Percentiles rank a stretch among this genome's conserved stretches.
These are phyloP conservation scores for Siniperca scherzeri DNA, from an alignment of 2,797 vertebrate species.

Conservation along the genomic window DNA sequence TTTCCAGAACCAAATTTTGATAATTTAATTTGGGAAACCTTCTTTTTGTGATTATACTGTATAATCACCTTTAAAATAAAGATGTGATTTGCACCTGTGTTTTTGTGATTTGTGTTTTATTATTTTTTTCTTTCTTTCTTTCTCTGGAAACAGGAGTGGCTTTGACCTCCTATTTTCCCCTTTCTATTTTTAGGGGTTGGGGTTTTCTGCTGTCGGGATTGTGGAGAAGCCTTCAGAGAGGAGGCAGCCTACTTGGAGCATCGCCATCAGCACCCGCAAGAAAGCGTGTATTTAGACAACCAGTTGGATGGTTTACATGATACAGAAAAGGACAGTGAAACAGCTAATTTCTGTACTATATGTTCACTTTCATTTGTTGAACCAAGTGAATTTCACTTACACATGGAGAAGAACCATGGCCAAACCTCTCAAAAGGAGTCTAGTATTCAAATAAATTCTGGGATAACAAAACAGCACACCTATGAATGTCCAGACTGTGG, in stretches of 20 bases:
- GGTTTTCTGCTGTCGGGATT: conserved; percentile 82
- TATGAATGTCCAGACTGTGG: conserved; percentile 87
- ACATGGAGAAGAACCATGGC: conserved; percentile 74
- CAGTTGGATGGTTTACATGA: conserved; percentile 69
- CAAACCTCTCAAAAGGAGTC: conserved; percentile 57
- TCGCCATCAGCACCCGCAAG: conserved; percentile 75
- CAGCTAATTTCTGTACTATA: conserved; percentile 72
- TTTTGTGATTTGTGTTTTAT: conserved; percentile 39
- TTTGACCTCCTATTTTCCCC: conserved; percentile 82
- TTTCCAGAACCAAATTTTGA: neutral
- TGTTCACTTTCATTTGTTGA: conserved; percentile 81
- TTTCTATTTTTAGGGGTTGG: conserved; percentile 85
- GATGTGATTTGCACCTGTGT: conserved; percentile 35
- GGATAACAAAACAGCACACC: conserved; percentile 65
- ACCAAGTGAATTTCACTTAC: conserved; percentile 57
- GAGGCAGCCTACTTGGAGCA: conserved; percentile 79
- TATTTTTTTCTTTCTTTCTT: conserved; percentile 49
- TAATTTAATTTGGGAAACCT: neutral
- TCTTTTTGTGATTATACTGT: conserved; percentile 31
- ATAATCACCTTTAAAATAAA: conserved; percentile 56
- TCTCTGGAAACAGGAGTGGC: conserved; percentile 71
- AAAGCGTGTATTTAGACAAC: conserved; percentile 67
- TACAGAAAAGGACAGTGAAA: conserved; percentile 70
- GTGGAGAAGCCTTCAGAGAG: conserved; percentile 81
- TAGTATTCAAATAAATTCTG: conserved; percentile 25